Base-by-base conservation (phyloP, 2,888 invertebrate species). In the Noctuana brunneofusca region DNA sequence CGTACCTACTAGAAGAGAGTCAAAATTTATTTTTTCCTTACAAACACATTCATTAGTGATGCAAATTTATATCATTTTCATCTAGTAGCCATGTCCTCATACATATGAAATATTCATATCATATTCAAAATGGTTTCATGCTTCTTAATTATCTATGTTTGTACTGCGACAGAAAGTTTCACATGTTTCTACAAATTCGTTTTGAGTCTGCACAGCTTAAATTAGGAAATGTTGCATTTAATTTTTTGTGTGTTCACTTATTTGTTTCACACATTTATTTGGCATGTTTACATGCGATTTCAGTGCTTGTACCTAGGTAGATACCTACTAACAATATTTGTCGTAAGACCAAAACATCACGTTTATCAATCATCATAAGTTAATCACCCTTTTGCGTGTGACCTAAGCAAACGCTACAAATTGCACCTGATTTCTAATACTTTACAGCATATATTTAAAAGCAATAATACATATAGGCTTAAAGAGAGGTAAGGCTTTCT, bases 121-220 rank as follows among this genome's bases (percentile, higher is more conserved):
- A 86, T 87, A 90, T 90, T 90, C 88, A 89, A 88, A 89, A 86
- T 86, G 87, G 87, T 87, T 88, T 87, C 86, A 86, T 83, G 83
- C 82, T 88, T 82, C 89, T 84, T 88, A 90, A 90, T 90, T 90
- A 89, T 87, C 83, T 75, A 77, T 84, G 84, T 87, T 89, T 88
- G 86, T 87, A 81, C 80, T 84, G 69, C 68, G 79, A 67, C 72
- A 75, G 75, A 87, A 86, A 84, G 80, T 86, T 85, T 77, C 72
- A 76, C 72, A 76, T 75, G 79, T 73, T 66, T 67, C 64, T 76
- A 72, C 68, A 75, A 75, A 68, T 69, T 74, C 70, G 69, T 71
- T 73, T 64, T 64, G 58, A 62, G 64, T 68, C 65, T 60, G 56
- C 68, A 63, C 65, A 64, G 64, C 64, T 65, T 69, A 69, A 69